phyloP scores from a whole-genome alignment of 1,140 invertebrate species.

The Cherax quadricarinatus region DNA sequence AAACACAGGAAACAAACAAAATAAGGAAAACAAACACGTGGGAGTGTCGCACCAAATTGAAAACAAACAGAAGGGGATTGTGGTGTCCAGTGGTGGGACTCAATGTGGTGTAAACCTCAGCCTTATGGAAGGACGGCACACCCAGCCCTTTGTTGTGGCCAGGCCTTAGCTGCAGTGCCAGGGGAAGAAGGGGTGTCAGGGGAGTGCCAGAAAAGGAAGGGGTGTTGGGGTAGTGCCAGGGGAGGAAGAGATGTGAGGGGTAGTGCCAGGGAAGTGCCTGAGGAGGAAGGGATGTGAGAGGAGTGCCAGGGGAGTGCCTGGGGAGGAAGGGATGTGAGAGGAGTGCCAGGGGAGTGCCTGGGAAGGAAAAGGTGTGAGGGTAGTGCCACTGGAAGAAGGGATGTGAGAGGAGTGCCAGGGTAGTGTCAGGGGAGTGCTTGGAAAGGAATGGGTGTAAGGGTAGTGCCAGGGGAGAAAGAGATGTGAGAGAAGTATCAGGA shows the following conservation, averaged over 20 bases:
- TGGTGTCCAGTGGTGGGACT: slow-evolving; percentile 48
- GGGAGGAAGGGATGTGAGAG: slow-evolving; percentile 11
- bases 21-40: slow-evolving; percentile 61
- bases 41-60: slow-evolving; percentile 54
- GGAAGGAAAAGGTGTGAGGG: neutral
- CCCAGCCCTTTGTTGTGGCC: slow-evolving; percentile 51
- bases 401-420: neutral
- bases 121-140: slow-evolving; percentile 38
- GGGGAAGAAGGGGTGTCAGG: neutral
- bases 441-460: neutral
- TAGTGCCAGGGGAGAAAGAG: neutral
- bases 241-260: neutral
- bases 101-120: slow-evolving; percentile 56
- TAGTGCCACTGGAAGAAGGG: neutral
- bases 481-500: neutral
- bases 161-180: slow-evolving; percentile 15
- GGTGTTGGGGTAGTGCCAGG: neutral
- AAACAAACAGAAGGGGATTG: slow-evolving; percentile 57
- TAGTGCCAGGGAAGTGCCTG: neutral
- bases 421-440: neutral
- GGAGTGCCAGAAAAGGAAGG: neutral
- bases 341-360: neutral
- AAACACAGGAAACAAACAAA: slow-evolving; percentile 63
- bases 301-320: neutral
- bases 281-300: too few relatives aligned